Percentiles rank a stretch among this genome's conserved stretches.
These are phyloP conservation scores for Melinaea marsaeus DNA, from an alignment of 2,888 invertebrate genomes.

Conservation along the genomic window DNA sequence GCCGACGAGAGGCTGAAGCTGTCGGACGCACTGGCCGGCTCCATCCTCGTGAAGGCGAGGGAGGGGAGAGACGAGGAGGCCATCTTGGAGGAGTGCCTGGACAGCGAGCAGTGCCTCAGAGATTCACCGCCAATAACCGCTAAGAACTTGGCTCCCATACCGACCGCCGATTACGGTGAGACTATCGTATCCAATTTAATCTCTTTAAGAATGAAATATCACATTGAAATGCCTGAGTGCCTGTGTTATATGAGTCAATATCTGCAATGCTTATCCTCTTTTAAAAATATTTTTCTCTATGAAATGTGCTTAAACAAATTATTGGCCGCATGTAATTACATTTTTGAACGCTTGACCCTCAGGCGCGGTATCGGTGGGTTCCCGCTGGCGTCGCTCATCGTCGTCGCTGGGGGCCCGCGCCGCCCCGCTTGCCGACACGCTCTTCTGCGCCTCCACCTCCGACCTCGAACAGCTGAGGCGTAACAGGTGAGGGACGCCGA, in stretches of 20 bases:
- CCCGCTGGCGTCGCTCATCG: constrained; percentile 42
- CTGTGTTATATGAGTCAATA: too few relatives aligned
- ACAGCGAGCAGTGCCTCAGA: constrained; percentile 32
- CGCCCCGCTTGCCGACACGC: constrained; percentile 45
- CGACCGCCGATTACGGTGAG: constrained; percentile 44
- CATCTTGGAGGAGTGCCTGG: constrained; percentile 53
- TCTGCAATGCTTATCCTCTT: too few relatives aligned
- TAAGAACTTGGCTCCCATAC: constrained; percentile 44
- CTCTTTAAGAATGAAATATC: not conserved
- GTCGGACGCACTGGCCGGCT: constrained; percentile 46
- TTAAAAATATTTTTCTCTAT: too few relatives aligned
- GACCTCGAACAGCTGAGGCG: constrained; percentile 59
- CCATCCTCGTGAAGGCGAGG: constrained; percentile 44
- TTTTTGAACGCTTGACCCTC: constrained; percentile 22
- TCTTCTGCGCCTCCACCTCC: constrained; percentile 55
- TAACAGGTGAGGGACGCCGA: constrained; percentile 41
- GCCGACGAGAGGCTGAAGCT: constrained; percentile 35
- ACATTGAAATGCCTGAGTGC: not conserved
- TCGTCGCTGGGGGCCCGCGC: constrained; percentile 32
- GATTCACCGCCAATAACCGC: constrained; percentile 40
- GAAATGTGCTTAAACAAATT: too few relatives aligned
- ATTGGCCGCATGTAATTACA: too few relatives aligned
- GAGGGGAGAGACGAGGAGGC: constrained; percentile 40
- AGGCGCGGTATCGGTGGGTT: constrained; percentile 38
- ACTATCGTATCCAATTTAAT: not conserved